Evolutionary conservation across 2,113 vertebrate genomes (phyloP).

Genomic region (Aldabrachelys gigantea): DNA sequence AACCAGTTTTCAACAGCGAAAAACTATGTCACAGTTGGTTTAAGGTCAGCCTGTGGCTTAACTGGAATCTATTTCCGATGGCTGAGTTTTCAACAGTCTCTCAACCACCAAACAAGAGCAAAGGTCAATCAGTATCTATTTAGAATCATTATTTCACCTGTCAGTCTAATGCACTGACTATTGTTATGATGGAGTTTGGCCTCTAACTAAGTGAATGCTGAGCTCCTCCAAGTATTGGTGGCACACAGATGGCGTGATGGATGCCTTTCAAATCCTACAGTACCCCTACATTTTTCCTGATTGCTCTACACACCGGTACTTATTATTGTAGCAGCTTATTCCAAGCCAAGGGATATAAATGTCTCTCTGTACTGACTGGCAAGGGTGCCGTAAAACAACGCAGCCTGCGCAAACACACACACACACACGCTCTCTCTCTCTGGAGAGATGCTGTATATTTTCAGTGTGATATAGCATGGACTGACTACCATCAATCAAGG

Average conservation of each 20-base stretch:
- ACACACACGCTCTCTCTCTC: neutral
- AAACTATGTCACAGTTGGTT: neutral
- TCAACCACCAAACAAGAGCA: slow-evolving; percentile 9
- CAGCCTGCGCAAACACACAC: slow-evolving; percentile 13
- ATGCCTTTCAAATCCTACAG: slow-evolving; percentile 42
- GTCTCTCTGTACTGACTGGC: slow-evolving; percentile 51
- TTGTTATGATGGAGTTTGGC: slow-evolving; percentile 19
- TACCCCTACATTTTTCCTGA: slow-evolving; percentile 55
- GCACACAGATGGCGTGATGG: slow-evolving; percentile 12
- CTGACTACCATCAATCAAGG: slow-evolving; percentile 62
- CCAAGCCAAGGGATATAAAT: slow-evolving; percentile 63
- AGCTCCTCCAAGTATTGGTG: slow-evolving; percentile 43
- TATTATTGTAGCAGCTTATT: slow-evolving; percentile 61
- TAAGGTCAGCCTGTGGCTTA: slow-evolving; percentile 15
- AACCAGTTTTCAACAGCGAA: neutral
- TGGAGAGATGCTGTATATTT: slow-evolving; percentile 35
- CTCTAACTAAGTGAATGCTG: slow-evolving; percentile 19
- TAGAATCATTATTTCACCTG: slow-evolving; percentile 18
- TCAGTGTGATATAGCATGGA: slow-evolving; percentile 13
- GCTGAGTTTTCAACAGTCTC: neutral
- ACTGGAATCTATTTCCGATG: neutral
- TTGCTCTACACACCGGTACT: slow-evolving; percentile 54
- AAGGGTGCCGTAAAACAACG: slow-evolving; percentile 37
- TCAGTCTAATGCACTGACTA: slow-evolving; percentile 23
- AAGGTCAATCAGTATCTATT: slow-evolving; percentile 29